Evolutionary conservation across 2,113 vertebrate genomes (phyloP).

Genomic region (Cynoglossus semilaevis): DNA sequence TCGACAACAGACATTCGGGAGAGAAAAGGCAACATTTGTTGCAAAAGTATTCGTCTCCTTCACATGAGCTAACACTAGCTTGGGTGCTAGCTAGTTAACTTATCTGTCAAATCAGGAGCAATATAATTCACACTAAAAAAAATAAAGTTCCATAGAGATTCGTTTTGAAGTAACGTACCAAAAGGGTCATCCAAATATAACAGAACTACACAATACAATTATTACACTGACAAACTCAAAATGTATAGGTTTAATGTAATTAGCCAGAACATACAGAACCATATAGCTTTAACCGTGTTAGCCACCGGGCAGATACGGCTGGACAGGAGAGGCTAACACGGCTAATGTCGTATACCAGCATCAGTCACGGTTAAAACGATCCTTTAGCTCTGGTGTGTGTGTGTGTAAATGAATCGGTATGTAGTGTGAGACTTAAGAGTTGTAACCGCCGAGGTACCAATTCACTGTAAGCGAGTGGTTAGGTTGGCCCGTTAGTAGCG

Average conservation of each 20-base stretch:
- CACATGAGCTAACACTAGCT: slow-evolving; percentile 27
- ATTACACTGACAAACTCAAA: not conserved
- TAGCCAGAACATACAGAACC: slow-evolving; percentile 16
- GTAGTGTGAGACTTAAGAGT: not conserved
- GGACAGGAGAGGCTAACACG: slow-evolving; percentile 23
- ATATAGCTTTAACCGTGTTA: slow-evolving; percentile 36
- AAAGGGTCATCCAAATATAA: too few relatives aligned
- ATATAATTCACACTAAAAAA: not conserved
- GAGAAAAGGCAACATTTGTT: too few relatives aligned
- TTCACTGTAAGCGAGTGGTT: not conserved
- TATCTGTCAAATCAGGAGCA: slow-evolving; percentile 50
- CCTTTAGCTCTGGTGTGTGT: rapidly evolving
- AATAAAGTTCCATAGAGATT: not conserved
- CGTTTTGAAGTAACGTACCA: too few relatives aligned
- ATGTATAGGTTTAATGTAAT: not conserved
- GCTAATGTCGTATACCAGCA: not conserved
- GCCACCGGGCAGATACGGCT: slow-evolving; percentile 36
- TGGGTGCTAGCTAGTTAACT: slow-evolving; percentile 26
- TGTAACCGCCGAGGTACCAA: not conserved
- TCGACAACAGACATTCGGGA: too few relatives aligned
- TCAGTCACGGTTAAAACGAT: not conserved
- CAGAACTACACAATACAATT: too few relatives aligned
- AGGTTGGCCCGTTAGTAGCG: slow-evolving; percentile 39
- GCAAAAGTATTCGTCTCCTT: not conserved
- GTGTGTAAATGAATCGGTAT: not conserved